A percentile compares a stretch with the other conserved stretches of the same genome.
Conservation (phyloP, 2,888 invertebrate species). For the Dermolepida albohirtum region DNA sequence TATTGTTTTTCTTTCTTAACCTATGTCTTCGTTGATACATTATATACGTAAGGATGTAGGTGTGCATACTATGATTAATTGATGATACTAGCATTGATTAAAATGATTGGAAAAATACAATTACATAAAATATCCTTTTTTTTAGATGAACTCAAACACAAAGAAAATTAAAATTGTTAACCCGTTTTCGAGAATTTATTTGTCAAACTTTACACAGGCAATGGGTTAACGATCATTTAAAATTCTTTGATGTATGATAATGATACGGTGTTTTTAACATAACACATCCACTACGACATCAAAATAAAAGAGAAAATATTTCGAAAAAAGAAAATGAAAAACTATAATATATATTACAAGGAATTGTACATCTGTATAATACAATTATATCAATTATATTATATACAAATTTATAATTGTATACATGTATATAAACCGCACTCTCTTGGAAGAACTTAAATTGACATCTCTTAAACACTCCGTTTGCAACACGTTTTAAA, state of each 20-base stretch:
- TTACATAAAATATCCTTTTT: background rate
- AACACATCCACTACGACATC: slow-evolving; percentile 18
- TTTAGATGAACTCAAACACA: background rate
- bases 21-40: slow-evolving; percentile 39
- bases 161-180: slow-evolving; percentile 20
- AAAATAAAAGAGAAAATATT: slow-evolving; percentile 21
- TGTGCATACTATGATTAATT: slow-evolving; percentile 17
- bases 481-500: slow-evolving; percentile 63
- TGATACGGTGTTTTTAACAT: slow-evolving; percentile 6
- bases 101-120: slow-evolving; percentile 16
- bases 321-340: slow-evolving; percentile 14
- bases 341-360: slow-evolving; percentile 41
- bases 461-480: slow-evolving; percentile 59
- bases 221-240: slow-evolving; percentile 11
- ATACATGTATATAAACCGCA: slow-evolving; percentile 41
- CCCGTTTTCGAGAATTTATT: slow-evolving; percentile 2
- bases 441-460: slow-evolving; percentile 46
- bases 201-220: too few species aligned
- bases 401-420: too few species aligned
- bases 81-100: slow-evolving; percentile 9
- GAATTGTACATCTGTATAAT: slow-evolving; percentile 49
- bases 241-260: slow-evolving; percentile 3
- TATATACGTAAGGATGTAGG: slow-evolving; percentile 3
- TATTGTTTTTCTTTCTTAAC: slow-evolving; percentile 42
- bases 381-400: too few species aligned